Percentiles rank a stretch among this genome's conserved stretches.
phyloP scores from a whole-genome alignment of 2,888 invertebrate species.

The Drosophila robusta region DNA sequence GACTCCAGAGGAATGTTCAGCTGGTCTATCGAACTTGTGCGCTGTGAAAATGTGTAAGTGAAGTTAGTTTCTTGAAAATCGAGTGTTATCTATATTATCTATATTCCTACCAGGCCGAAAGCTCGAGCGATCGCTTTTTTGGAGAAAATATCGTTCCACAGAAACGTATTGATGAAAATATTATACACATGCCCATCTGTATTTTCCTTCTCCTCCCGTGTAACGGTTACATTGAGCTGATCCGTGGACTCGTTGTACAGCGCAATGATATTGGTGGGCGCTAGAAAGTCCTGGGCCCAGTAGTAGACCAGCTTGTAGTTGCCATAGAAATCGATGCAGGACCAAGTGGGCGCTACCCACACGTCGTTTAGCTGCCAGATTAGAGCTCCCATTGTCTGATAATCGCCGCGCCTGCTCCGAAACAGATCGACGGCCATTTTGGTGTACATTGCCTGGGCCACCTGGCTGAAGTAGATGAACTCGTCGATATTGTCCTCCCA shows the following conservation, averaged over 20 bases:
- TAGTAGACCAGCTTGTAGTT: constrained; percentile 89
- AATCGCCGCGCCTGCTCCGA: constrained; percentile 86
- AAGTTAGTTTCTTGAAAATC: not conserved
- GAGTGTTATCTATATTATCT: not conserved
- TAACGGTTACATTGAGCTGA: constrained; percentile 87
- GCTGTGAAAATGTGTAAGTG: constrained; percentile 49
- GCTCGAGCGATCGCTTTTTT: constrained; percentile 64
- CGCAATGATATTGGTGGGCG: constrained; percentile 89
- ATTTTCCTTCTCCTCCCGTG: constrained; percentile 87
- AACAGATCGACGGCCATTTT: constrained; percentile 94
- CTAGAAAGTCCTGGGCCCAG: constrained; percentile 93
- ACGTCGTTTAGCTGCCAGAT: constrained; percentile 99
- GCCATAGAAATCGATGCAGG: constrained; percentile 89
- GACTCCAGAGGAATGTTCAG: constrained; percentile 61
- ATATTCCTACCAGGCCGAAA: constrained; percentile 66
- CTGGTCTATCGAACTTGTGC: constrained; percentile 68
- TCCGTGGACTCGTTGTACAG: constrained; percentile 85
- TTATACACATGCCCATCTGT: constrained; percentile 85
- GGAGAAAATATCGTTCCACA: constrained; percentile 86
- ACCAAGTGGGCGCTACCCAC: constrained; percentile 99
- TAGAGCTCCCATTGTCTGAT: constrained; percentile 95
- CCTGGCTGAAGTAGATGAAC: constrained; percentile 94
- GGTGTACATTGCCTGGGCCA: constrained; percentile 94
- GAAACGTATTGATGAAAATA: constrained; percentile 87
- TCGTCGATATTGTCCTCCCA: constrained; percentile 87